Conservation (phyloP, 2,113 vertebrate genomes). For the Arvicanthis niloticus region DNA sequence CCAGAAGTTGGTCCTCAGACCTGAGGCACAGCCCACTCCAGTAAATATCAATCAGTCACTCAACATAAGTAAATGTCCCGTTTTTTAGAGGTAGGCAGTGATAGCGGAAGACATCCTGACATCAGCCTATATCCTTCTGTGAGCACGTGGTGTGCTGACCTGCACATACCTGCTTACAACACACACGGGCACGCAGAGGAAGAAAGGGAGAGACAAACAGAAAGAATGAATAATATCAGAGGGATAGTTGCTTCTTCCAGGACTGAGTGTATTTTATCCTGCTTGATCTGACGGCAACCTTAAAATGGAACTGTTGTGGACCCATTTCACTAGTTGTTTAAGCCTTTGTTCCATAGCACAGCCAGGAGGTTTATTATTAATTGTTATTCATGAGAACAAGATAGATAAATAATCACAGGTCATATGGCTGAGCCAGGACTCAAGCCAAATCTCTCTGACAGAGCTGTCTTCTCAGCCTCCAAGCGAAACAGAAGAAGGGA, state of each 20-base stretch:
- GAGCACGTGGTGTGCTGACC: neutral
- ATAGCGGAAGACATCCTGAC: neutral
- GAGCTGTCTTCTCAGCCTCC: slow-evolving; percentile 11
- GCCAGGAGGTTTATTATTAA: neutral
- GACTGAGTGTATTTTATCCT: neutral
- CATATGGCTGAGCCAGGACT: neutral
- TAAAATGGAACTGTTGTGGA: neutral
- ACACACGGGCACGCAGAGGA: neutral
- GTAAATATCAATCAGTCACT: too few species aligned
- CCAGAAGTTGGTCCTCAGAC: neutral
- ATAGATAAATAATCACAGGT: neutral
- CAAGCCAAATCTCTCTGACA: neutral
- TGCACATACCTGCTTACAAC: neutral
- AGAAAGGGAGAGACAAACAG: neutral
- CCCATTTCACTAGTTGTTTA: neutral
- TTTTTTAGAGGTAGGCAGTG: neutral
- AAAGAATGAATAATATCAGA: neutral
- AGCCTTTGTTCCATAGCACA: too few species aligned
- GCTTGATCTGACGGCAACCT: neutral
- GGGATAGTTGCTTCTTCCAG: neutral
- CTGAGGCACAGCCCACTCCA: neutral
- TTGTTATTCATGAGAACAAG: neutral
- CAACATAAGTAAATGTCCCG: too few species aligned
- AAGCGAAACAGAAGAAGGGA: neutral
- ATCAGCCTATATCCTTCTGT: neutral